phyloP scores from a whole-genome alignment of 2,888 invertebrate species.

The Amphipyra tragopoginis region DNA sequence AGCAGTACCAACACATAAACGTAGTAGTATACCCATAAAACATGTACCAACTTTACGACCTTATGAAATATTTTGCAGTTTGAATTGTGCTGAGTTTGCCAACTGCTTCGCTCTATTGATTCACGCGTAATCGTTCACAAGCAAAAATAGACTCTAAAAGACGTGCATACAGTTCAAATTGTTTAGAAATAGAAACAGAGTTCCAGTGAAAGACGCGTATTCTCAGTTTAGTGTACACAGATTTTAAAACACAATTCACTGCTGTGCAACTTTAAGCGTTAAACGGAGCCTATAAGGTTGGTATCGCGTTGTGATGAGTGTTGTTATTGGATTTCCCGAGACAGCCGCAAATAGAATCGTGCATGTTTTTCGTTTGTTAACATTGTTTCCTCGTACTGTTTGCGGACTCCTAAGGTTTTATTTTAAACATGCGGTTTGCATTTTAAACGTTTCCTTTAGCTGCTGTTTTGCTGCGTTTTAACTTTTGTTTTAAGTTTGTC shows the following conservation, averaged over 20 bases:
- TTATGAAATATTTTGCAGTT: conserved; percentile 68
- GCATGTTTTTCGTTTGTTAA: conserved; percentile 62
- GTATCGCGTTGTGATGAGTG: conserved; percentile 29
- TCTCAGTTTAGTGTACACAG: conserved; percentile 46
- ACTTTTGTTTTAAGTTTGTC: conserved; percentile 7
- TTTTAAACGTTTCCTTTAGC: conserved; percentile 56
- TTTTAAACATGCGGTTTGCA: conserved; percentile 62
- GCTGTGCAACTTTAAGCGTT: conserved; percentile 55
- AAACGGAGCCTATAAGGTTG: conserved; percentile 24
- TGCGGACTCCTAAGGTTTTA: conserved; percentile 59
- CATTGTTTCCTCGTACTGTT: conserved; percentile 63
- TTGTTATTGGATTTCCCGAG: conserved; percentile 64
- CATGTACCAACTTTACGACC: conserved; percentile 53
- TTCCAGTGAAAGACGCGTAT: conserved; percentile 58
- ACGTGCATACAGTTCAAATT: conserved; percentile 15
- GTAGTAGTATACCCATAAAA: conserved; percentile 48
- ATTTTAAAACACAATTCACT: conserved; percentile 39
- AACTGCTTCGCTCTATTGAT: conserved; percentile 68
- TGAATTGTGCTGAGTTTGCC: conserved; percentile 58
- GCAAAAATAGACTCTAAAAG: conserved; percentile 33
- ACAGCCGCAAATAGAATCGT: conserved; percentile 62
- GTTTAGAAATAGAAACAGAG: conserved; percentile 24
- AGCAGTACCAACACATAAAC: conserved; percentile 48
- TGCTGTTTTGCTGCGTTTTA: conserved; percentile 19
- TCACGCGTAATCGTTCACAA: conserved; percentile 38